These are phyloP conservation scores for Danionella dracula DNA, from an alignment of 2,797 vertebrate species.

Conservation along the genomic window DNA sequence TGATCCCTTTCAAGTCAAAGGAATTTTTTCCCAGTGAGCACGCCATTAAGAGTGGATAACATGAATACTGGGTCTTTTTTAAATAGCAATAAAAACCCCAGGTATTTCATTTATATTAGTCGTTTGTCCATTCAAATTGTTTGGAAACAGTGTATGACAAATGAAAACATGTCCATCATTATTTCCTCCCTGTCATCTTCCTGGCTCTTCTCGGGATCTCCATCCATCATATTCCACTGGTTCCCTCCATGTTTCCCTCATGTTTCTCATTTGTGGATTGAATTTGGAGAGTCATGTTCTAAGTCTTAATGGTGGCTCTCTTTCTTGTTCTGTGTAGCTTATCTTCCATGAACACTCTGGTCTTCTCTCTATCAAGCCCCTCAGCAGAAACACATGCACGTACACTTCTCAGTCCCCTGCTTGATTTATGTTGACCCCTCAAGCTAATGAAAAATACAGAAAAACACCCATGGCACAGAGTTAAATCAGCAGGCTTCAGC, in stretches of 20 bases:
- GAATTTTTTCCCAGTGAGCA: too few species aligned
- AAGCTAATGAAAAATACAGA: conserved; percentile 45
- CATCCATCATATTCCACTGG: conserved; percentile 58
- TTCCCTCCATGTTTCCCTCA: conserved; percentile 37
- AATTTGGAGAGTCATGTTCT: conserved; percentile 77
- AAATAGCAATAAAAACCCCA: too few species aligned
- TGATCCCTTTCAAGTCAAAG: too few species aligned
- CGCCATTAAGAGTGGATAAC: too few species aligned
- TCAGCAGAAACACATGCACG: neutral
- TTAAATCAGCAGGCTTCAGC: conserved; percentile 20
- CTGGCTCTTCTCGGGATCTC: conserved; percentile 27
- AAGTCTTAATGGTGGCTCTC: conserved; percentile 63
- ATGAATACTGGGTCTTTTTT: too few species aligned
- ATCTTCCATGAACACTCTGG: conserved; percentile 68
- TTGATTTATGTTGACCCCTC: conserved; percentile 45
- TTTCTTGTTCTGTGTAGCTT: conserved; percentile 67
- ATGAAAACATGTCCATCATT: conserved; percentile 61
- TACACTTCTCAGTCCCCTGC: conserved; percentile 2
- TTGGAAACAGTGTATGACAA: conserved; percentile 67
- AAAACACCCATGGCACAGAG: conserved; percentile 26
- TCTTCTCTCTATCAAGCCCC: conserved; percentile 37
- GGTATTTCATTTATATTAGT: too few species aligned
- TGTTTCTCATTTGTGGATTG: conserved; percentile 61
- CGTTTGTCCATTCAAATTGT: conserved; percentile 62
- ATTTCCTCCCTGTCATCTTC: conserved; percentile 39